Evolutionary conservation across 1,140 invertebrate genomes (phyloP).

Genomic region (Vanessa tameamea): DNA sequence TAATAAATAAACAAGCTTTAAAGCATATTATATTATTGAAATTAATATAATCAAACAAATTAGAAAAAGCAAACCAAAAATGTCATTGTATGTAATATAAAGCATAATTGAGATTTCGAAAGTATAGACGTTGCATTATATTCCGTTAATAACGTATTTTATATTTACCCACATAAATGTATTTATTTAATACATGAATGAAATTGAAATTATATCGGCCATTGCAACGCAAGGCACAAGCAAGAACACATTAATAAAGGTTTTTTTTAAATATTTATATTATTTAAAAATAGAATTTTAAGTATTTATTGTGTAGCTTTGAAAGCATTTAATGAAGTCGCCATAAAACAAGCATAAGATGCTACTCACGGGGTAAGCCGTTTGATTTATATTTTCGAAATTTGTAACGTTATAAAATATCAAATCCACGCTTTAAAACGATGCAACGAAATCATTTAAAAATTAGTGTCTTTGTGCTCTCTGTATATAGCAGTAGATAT

Average conservation of each 20-base stretch:
- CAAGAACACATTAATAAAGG: slow-evolving; percentile 36
- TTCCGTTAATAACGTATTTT: slow-evolving; percentile 27
- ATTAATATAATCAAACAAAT: too few relatives aligned
- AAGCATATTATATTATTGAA: too few relatives aligned
- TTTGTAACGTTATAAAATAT: background rate
- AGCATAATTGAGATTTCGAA: background rate
- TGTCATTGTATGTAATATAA: too few relatives aligned
- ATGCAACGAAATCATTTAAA: too few relatives aligned
- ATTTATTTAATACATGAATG: slow-evolving; percentile 14
- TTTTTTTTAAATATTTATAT: slow-evolving; percentile 19
- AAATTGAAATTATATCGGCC: slow-evolving; percentile 46
- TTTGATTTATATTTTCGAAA: slow-evolving; percentile 11
- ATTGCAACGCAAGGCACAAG: slow-evolving; percentile 59
- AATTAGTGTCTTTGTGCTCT: too few relatives aligned
- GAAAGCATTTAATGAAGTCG: slow-evolving; percentile 45
- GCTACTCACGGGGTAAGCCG: slow-evolving; percentile 58
- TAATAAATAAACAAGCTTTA: too few relatives aligned
- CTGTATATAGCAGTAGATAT: too few relatives aligned
- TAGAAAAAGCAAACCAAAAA: too few relatives aligned
- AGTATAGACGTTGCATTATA: slow-evolving; percentile 9
- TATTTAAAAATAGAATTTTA: too few relatives aligned
- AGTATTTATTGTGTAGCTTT: slow-evolving; percentile 41
- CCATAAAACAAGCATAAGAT: slow-evolving; percentile 47
- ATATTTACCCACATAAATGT: slow-evolving; percentile 46
- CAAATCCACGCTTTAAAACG: too few relatives aligned